Conservation (phyloP, 2,888 invertebrate genomes). For the Meta bourneti region DNA sequence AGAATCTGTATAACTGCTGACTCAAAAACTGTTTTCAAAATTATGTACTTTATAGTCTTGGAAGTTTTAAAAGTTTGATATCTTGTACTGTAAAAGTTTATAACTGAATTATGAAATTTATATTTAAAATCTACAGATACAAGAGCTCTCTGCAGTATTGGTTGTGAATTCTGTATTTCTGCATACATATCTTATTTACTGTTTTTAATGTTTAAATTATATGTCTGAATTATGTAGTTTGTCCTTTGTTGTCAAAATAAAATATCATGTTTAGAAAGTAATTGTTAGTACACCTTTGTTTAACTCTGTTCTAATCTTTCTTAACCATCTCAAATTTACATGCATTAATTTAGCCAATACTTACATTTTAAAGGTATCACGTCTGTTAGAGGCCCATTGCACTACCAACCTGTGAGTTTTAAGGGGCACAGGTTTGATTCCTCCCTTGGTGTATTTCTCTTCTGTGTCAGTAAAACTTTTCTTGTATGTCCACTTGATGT, state of each 20-base stretch:
- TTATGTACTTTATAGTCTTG: background rate
- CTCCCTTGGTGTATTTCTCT: no score
- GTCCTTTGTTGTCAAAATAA: conserved; percentile 21
- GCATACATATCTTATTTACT: conserved; percentile 14
- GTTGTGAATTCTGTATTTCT: background rate
- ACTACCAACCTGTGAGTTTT: no score
- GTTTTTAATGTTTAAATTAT: conserved; percentile 36
- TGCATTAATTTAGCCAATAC: no score
- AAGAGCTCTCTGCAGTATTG: background rate
- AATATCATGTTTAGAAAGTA: conserved; percentile 7
- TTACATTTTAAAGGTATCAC: no score
- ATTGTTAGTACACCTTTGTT: no score
- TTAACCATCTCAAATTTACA: no score
- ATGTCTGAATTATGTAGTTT: conserved; percentile 15
- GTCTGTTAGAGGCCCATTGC: no score
- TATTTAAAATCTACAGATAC: background rate
- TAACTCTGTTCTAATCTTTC: no score
- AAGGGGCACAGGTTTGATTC: no score
- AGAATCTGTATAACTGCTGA: background rate
- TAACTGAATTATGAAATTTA: background rate
- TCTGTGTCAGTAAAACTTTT: no score
- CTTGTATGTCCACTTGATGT: no score
- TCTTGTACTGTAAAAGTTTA: background rate
- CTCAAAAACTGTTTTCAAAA: background rate
- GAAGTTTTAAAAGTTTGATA: background rate